phyloP scores from a whole-genome alignment of 1,140 invertebrate species.

The Drosophila persimilis region DNA sequence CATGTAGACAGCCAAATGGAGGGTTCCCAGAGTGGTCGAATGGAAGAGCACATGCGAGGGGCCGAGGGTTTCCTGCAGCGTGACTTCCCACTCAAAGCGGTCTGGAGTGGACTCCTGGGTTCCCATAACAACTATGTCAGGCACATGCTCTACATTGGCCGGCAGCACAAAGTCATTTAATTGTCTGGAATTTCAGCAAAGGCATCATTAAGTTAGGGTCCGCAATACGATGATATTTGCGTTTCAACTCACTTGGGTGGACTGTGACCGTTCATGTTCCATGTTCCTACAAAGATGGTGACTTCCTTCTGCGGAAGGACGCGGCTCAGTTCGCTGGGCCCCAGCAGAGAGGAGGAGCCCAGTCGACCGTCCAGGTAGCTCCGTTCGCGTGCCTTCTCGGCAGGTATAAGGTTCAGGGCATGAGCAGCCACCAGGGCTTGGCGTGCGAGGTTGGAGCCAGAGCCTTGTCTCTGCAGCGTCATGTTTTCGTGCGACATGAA shows the following conservation, averaged over 20 bases:
- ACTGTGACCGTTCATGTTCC: conserved; percentile 97
- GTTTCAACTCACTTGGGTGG: conserved; percentile 86
- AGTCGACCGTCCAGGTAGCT: conserved; percentile 92
- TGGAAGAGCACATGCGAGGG: conserved; percentile 94
- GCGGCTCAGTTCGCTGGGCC: conserved; percentile 91
- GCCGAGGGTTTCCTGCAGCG: conserved; percentile 94
- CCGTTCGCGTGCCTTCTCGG: conserved; percentile 90
- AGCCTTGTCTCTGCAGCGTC: conserved; percentile 64
- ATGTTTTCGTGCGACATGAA: conserved; percentile 82
- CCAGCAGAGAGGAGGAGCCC: conserved; percentile 91
- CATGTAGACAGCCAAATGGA: conserved; percentile 94
- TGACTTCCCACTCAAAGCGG: conserved; percentile 94
- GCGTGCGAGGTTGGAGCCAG: conserved; percentile 84
- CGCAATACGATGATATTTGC: conserved; percentile 33
- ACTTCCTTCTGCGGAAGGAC: conserved; percentile 93
- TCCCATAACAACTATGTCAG: conserved; percentile 95
- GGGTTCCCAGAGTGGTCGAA: conserved; percentile 91
- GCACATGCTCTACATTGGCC: conserved; percentile 91
- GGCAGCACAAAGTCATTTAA: conserved; percentile 95
- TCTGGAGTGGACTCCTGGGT: conserved; percentile 95
- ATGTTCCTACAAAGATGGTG: conserved; percentile 95
- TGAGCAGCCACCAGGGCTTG: conserved; percentile 90
- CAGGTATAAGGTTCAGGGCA: conserved; percentile 90
- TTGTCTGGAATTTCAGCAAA: conserved; percentile 83
- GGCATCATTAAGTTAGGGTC: no score